Percentiles rank a stretch among this genome's conserved stretches.
phyloP scores from a whole-genome alignment of 2,797 vertebrate genomes.

The Falco cherrug region DNA sequence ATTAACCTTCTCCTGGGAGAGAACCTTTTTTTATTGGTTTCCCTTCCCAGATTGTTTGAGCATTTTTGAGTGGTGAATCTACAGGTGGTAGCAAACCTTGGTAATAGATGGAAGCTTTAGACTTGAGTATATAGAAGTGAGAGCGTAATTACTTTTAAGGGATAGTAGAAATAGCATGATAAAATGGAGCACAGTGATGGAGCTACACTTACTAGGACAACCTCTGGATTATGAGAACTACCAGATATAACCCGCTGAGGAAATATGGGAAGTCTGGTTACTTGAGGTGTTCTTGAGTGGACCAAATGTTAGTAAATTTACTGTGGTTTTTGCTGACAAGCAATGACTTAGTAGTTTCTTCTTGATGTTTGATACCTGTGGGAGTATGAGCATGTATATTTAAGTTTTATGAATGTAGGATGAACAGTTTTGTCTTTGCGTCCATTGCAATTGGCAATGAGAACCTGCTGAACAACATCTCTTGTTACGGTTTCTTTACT shows the following conservation, averaged over 20 bases:
- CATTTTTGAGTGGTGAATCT: background rate
- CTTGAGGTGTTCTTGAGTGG: background rate
- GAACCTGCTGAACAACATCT: background rate
- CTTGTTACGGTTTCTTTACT: background rate
- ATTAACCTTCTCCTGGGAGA: background rate
- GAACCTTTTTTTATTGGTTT: background rate
- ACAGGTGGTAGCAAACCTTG: background rate
- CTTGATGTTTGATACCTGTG: background rate
- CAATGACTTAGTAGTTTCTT: background rate
- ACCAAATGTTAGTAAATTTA: background rate
- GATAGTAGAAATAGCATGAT: background rate
- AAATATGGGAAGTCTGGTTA: background rate
- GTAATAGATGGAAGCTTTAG: background rate
- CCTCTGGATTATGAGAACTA: background rate
- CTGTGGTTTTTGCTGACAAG: background rate
- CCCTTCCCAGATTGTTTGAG: background rate
- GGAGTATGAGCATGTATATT: background rate
- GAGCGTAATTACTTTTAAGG: background rate
- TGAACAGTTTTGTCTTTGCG: background rate
- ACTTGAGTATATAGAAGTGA: accelerated
- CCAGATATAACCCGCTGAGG: background rate
- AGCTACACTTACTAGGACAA: background rate
- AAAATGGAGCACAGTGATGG: background rate
- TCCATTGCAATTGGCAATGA: background rate
- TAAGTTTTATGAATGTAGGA: background rate